Percentiles rank a stretch among this genome's conserved stretches.
phyloP scores from a whole-genome alignment of 2,888 invertebrate genomes.

The Eumacrocentrus americanus region DNA sequence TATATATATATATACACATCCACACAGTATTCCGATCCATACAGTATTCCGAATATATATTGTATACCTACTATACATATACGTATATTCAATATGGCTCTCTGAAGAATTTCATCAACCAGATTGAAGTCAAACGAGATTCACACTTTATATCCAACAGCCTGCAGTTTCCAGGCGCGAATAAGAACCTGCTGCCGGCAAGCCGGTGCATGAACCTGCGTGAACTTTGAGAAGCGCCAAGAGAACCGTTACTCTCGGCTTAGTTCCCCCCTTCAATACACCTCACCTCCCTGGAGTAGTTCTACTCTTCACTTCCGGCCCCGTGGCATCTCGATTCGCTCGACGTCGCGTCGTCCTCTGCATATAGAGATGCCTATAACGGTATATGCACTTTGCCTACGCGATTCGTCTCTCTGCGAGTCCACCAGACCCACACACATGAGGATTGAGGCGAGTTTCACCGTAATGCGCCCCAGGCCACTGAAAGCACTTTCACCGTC shows the following conservation, averaged over 20 bases:
- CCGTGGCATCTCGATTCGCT: constrained; percentile 31
- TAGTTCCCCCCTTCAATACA: constrained; percentile 29
- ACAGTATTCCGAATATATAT: no score
- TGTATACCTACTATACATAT: neutral
- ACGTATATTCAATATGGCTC: neutral
- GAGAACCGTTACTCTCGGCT: constrained; percentile 40
- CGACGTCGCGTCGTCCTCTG: constrained; percentile 1
- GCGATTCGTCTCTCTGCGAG: constrained; percentile 10
- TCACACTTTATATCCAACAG: no score
- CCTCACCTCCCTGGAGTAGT: neutral
- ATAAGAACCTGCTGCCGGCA: constrained; percentile 23
- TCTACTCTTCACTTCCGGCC: constrained; percentile 38
- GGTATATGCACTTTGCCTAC: constrained; percentile 27
- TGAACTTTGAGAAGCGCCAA: constrained; percentile 39
- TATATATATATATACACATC: neutral
- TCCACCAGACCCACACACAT: neutral
- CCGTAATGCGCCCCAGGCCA: neutral
- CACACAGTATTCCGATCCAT: no score
- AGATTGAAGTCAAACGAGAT: neutral
- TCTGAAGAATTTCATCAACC: neutral
- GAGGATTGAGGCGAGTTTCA: constrained; percentile 1
- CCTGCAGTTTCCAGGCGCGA: constrained; percentile 1
- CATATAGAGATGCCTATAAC: constrained; percentile 23
- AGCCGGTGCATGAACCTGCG: constrained; percentile 42
- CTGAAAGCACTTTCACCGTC: constrained; percentile 5